Evolutionary conservation across 2,113 vertebrate genomes (phyloP).

Genomic region (Polyodon spathula): DNA sequence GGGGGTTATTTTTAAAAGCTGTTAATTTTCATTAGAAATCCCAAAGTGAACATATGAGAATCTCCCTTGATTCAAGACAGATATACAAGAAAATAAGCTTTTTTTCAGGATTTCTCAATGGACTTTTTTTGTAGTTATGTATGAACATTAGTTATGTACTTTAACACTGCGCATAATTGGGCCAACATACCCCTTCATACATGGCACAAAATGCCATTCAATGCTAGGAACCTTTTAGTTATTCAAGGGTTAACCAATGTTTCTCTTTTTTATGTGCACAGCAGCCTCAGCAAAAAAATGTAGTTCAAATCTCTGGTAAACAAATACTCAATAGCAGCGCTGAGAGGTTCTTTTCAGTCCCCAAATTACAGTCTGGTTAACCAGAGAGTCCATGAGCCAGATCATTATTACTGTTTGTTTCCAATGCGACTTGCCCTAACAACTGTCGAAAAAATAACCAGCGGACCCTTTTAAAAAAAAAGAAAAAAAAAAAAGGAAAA

Average conservation of each 20-base stretch:
- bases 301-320: constrained; percentile 69
- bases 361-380: constrained; percentile 79
- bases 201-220: too few species aligned
- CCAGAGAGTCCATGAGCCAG: constrained; percentile 51
- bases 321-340: constrained; percentile 58
- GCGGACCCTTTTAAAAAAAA: constrained; percentile 27
- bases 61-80: too few species aligned
- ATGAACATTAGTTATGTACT: too few species aligned
- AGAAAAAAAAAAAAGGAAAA: constrained; percentile 14
- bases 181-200: too few species aligned
- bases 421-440: constrained; percentile 41
- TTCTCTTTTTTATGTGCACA: constrained; percentile 38
- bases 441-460: constrained; percentile 35
- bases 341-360: constrained; percentile 65
- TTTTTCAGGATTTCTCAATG: too few species aligned
- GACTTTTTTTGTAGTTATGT: too few species aligned
- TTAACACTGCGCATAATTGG: too few species aligned
- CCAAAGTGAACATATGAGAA: too few species aligned
- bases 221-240: too few species aligned
- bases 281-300: constrained; percentile 10
- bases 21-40: too few species aligned
- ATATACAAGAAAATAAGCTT: too few species aligned
- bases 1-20: too few species aligned
- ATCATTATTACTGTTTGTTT: constrained; percentile 54
- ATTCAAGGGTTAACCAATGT: constrained; percentile 2